phyloP scores from a whole-genome alignment of 2,797 vertebrate species.

The Falco columbarius region DNA sequence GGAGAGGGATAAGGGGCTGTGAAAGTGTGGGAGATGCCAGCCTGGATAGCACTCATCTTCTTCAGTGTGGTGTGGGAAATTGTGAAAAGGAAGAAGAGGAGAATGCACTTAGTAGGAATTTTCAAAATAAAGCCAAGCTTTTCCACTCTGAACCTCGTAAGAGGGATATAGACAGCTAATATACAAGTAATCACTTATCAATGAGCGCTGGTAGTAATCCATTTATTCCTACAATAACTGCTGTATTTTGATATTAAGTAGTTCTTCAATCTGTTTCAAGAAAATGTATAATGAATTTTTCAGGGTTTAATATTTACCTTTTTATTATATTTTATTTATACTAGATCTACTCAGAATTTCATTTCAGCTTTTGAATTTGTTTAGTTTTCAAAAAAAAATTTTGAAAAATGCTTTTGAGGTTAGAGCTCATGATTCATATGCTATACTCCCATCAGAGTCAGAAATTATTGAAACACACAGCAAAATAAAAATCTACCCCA shows the following conservation, averaged over 20 bases:
- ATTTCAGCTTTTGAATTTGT: not conserved
- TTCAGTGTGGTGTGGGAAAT: not conserved
- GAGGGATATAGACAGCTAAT: not conserved
- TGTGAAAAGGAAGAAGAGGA: not conserved
- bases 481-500: not conserved
- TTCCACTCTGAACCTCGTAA: not conserved
- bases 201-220: not conserved
- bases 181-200: not conserved
- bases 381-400: not conserved
- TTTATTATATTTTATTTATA: not conserved
- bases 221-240: not conserved
- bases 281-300: not conserved
- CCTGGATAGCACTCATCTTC: not conserved
- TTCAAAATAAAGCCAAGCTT: not conserved
- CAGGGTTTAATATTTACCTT: not conserved
- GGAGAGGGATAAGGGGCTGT: not conserved
- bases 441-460: not conserved
- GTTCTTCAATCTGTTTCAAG: not conserved
- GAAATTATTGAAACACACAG: not conserved
- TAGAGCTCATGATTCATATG: not conserved
- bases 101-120: not conserved
- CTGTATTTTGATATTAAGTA: not conserved
- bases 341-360: not conserved
- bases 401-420: not conserved
- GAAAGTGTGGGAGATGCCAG: not conserved